A percentile compares a stretch with the other conserved stretches of the same genome.
Evolutionary conservation across 2,113 vertebrate species (phyloP).

Genomic region (Triplophysa dalaica): DNA sequence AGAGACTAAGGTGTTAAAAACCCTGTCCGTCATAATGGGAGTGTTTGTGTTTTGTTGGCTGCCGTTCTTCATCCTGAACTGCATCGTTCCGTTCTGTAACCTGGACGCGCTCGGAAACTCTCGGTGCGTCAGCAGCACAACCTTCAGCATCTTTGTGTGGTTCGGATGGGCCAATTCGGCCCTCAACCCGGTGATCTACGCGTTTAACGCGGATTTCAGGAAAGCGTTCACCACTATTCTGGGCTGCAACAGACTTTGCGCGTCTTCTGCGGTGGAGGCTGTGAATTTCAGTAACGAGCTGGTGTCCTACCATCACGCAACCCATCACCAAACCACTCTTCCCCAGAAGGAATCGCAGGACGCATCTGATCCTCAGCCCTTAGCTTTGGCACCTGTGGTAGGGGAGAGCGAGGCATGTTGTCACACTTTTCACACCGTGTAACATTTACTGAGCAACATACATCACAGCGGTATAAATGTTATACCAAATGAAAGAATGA

Average conservation of each 20-base stretch:
- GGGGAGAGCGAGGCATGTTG: too few relatives aligned
- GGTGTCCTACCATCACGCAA: slow-evolving; percentile 69
- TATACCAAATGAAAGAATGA: too few relatives aligned
- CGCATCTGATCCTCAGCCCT: slow-evolving; percentile 61
- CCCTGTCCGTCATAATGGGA: slow-evolving; percentile 81
- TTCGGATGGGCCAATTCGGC: slow-evolving; percentile 84
- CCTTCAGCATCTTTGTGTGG: slow-evolving; percentile 82
- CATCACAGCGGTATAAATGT: too few relatives aligned
- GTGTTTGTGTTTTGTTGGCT: slow-evolving; percentile 85
- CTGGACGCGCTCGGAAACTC: slow-evolving; percentile 45
- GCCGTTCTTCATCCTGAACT: slow-evolving; percentile 83
- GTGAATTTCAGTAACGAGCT: slow-evolving; percentile 78
- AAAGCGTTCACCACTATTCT: slow-evolving; percentile 78
- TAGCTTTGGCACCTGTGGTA: slow-evolving; percentile 55
- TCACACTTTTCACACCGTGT: too few relatives aligned
- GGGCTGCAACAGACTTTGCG: slow-evolving; percentile 70
- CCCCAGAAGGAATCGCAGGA: slow-evolving; percentile 67
- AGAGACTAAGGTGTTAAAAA: slow-evolving; percentile 82
- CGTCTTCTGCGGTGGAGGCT: slow-evolving; percentile 68
- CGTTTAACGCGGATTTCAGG: slow-evolving; percentile 80
- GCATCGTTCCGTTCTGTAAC: slow-evolving; percentile 80
- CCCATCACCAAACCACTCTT: slow-evolving; percentile 68
- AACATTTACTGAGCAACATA: too few relatives aligned
- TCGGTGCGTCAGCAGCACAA: slow-evolving; percentile 74
- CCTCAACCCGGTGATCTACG: slow-evolving; percentile 81